Conservation (phyloP, 2,797 vertebrate species). For the Prunella strophiata region DNA sequence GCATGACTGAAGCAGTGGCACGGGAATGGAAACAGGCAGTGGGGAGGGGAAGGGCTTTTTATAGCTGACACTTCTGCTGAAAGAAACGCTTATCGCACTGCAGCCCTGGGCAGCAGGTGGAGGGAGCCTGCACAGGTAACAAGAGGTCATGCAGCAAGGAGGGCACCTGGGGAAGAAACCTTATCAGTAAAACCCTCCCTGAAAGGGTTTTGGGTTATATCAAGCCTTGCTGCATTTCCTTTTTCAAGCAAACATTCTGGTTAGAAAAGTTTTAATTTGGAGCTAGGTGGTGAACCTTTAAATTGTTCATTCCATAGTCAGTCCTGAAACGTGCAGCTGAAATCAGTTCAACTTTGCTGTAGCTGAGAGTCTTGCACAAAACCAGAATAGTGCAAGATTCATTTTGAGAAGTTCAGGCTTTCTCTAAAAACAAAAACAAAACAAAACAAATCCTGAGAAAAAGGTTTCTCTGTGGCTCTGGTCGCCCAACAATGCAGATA, state of each 20-base stretch:
- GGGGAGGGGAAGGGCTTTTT: slow-evolving; percentile 60
- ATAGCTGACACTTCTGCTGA: slow-evolving; percentile 62
- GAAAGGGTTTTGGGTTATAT: background rate
- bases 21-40: slow-evolving; percentile 13
- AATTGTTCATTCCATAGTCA: background rate
- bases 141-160: background rate
- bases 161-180: background rate
- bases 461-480: background rate
- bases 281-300: background rate
- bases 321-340: background rate
- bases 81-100: background rate
- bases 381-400: background rate
- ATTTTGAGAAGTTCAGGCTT: background rate
- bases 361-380: background rate
- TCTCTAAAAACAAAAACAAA: background rate
- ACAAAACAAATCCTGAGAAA: accelerated
- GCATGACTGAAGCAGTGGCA: background rate
- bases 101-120: slow-evolving; percentile 43
- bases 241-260: background rate
- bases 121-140: slow-evolving; percentile 47
- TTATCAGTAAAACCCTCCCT: background rate
- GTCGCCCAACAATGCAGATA: background rate
- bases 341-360: background rate
- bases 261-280: background rate
- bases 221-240: background rate